Percentiles rank a stretch among this genome's conserved stretches.
These are phyloP conservation scores for Mylabris sibirica DNA, from an alignment of 2,888 invertebrate genomes.

Conservation along the genomic window DNA sequence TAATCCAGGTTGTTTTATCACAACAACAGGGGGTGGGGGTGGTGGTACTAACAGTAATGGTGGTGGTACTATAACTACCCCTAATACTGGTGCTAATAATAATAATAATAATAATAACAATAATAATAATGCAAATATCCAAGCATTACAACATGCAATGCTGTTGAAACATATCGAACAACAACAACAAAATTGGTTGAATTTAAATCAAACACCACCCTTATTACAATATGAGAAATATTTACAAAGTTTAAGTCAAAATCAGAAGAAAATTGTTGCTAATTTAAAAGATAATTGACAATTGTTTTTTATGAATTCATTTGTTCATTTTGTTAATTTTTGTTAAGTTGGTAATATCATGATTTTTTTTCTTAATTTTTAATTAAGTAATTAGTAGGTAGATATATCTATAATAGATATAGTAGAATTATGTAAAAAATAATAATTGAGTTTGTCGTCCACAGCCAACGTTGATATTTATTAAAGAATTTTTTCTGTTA, in stretches of 20 bases:
- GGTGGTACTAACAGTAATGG: background rate
- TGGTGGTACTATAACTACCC: background rate
- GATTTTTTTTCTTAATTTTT: conserved; percentile 14
- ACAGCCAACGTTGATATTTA: conserved; percentile 15
- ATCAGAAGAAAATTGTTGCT: conserved; percentile 45
- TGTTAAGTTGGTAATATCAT: conserved; percentile 20
- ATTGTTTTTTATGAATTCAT: conserved; percentile 14
- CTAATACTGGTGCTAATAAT: background rate
- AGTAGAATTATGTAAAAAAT: too few species aligned
- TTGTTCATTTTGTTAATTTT: conserved; percentile 18
- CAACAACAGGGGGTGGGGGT: conserved; percentile 22
- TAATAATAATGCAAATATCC: conserved; percentile 33
- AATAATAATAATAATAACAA: background rate
- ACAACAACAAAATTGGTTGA: conserved; percentile 59
- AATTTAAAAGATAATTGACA: conserved; percentile 53
- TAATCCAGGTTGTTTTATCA: conserved; percentile 45
- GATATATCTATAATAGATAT: too few species aligned
- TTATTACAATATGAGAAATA: conserved; percentile 59
- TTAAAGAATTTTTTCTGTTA: conserved; percentile 19
- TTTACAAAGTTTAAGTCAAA: conserved; percentile 54
- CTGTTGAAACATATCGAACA: conserved; percentile 57
- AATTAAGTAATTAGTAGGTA: too few species aligned
- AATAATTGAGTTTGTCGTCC: conserved; percentile 11
- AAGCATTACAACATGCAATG: conserved; percentile 58
- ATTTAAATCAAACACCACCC: conserved; percentile 49